Evolutionary conservation across 2,888 invertebrate species (phyloP).

Genomic region (Folsomia manolachei): DNA sequence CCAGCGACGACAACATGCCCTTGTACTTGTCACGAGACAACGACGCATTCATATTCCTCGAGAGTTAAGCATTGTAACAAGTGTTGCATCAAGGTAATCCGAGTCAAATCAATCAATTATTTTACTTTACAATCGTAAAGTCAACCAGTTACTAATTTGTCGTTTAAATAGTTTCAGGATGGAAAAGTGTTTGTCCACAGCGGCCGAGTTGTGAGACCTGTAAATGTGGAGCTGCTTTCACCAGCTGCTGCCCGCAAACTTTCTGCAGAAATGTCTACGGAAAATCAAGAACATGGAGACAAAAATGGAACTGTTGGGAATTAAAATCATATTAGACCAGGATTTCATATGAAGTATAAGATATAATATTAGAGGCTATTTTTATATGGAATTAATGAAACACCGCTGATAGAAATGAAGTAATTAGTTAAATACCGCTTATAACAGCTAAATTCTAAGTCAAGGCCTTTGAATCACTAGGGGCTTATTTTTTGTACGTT

Average conservation of each 20-base stretch:
- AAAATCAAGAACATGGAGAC: too few species aligned
- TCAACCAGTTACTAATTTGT: slow-evolving; percentile 31
- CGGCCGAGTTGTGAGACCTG: slow-evolving; percentile 66
- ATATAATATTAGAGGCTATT: too few species aligned
- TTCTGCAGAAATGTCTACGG: slow-evolving; percentile 19
- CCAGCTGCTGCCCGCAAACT: slow-evolving; percentile 29
- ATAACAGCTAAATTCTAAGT: too few species aligned
- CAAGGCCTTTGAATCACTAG: too few species aligned
- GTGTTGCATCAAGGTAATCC: slow-evolving; percentile 45
- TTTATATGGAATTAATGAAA: too few species aligned
- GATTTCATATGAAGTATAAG: too few species aligned
- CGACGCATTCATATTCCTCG: slow-evolving; percentile 29
- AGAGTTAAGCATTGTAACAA: slow-evolving; percentile 45
- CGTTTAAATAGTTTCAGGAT: slow-evolving; percentile 66
- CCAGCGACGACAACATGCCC: slow-evolving; percentile 45
- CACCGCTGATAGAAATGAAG: too few species aligned
- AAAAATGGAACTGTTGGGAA: too few species aligned
- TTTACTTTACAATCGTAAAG: background rate
- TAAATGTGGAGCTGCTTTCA: slow-evolving; percentile 57
- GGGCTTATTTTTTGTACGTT: too few species aligned
- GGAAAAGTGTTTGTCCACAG: slow-evolving; percentile 72
- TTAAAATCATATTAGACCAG: too few species aligned
- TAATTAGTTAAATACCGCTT: too few species aligned
- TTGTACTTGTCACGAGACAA: slow-evolving; percentile 40
- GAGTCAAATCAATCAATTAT: background rate